A percentile compares a stretch with the other conserved stretches of the same genome.
Conservation (phyloP, 2,888 invertebrate species). For the Tipula unca region DNA sequence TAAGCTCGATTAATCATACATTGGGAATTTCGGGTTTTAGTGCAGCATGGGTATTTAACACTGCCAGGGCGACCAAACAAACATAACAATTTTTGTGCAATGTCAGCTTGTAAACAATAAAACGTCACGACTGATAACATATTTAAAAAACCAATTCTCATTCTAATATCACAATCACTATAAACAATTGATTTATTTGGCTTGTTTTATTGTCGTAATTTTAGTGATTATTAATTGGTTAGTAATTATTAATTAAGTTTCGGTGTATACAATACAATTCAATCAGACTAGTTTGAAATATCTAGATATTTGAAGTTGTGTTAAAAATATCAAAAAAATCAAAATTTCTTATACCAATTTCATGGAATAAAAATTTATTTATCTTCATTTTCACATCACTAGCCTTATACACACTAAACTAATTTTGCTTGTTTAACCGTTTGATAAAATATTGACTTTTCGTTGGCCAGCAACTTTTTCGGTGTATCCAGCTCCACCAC, state of each 20-base stretch:
- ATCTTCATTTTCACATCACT: not conserved
- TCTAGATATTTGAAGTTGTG: too few relatives aligned
- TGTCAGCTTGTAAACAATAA: not conserved
- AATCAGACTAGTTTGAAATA: too few relatives aligned
- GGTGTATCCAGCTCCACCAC: constrained; percentile 41
- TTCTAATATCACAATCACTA: not conserved
- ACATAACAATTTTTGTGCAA: not conserved
- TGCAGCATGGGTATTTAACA: not conserved
- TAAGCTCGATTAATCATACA: not conserved
- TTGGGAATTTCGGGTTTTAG: not conserved
- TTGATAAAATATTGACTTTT: constrained; percentile 40
- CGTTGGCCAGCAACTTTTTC: constrained; percentile 31
- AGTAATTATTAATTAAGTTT: too few relatives aligned
- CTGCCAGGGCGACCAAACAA: not conserved
- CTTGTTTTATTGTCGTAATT: not conserved
- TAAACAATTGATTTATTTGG: not conserved
- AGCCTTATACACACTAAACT: not conserved
- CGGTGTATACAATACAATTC: too few relatives aligned
- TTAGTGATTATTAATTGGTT: too few relatives aligned
- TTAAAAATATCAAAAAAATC: too few relatives aligned
- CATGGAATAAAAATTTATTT: not conserved
- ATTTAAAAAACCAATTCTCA: not conserved
- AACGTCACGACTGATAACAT: not conserved
- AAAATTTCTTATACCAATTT: too few relatives aligned
- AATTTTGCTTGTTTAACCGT: constrained; percentile 37